Conservation (phyloP, 2,888 invertebrate species). For the Aspidapion aeneum region DNA sequence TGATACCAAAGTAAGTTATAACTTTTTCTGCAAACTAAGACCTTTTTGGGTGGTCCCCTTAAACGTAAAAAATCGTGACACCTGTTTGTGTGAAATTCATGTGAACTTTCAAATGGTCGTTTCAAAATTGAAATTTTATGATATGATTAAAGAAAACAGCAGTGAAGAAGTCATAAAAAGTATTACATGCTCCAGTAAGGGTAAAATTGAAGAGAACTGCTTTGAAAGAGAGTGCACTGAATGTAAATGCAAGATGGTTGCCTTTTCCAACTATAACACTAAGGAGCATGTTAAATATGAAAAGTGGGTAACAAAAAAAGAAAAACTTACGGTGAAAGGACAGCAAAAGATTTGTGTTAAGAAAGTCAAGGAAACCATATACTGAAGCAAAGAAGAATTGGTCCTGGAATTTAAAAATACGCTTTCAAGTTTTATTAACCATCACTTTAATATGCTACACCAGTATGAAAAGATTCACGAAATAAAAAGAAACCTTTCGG, state of each 20-base stretch:
- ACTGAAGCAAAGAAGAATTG: background rate
- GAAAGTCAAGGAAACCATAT: slow-evolving; percentile 1
- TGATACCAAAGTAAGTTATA: slow-evolving; percentile 5
- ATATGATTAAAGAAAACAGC: too few relatives aligned
- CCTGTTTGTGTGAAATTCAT: slow-evolving; percentile 3
- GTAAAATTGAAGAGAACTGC: slow-evolving; percentile 2
- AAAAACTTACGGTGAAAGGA: background rate
- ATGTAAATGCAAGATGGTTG: background rate
- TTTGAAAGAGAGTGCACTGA: background rate
- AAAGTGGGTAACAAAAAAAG: slow-evolving; percentile 2
- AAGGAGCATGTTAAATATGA: background rate
- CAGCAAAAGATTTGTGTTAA: background rate
- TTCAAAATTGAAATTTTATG: too few relatives aligned
- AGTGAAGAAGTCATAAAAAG: slow-evolving; percentile 3
- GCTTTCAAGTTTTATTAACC: background rate
- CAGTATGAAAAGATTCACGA: background rate
- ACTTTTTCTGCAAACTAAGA: slow-evolving; percentile 11
- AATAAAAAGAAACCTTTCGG: background rate
- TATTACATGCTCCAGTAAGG: background rate
- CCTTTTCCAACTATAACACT: background rate
- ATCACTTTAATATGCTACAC: slow-evolving; percentile 3
- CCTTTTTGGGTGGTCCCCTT: background rate
- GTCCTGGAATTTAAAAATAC: slow-evolving; percentile 2
- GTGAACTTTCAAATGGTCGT: too few relatives aligned
- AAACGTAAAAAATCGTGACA: background rate